These are phyloP conservation scores for Corythornis vintsioides DNA, from an alignment of 2,113 vertebrate species.

Conservation along the genomic window DNA sequence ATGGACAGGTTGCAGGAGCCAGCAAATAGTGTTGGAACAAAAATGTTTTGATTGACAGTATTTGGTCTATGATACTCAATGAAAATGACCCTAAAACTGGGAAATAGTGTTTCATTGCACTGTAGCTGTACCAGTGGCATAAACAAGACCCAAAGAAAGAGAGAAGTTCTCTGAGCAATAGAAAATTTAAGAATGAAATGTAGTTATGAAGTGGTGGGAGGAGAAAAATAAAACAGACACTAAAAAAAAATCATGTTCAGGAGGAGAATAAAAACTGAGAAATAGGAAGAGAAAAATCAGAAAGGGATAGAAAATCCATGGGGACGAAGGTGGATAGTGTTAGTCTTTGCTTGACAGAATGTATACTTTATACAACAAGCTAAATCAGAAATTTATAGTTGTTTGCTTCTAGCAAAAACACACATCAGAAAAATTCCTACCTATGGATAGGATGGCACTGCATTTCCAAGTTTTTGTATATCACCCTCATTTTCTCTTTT, in stretches of 20 bases:
- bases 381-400: constrained; percentile 53
- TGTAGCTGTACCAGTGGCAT: neutral
- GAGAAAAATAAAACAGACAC: constrained; percentile 58
- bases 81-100: neutral
- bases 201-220: constrained; percentile 58
- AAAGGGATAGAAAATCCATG: constrained; percentile 38
- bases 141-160: constrained; percentile 45
- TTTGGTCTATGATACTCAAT: neutral
- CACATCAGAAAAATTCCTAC: constrained; percentile 20
- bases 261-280: constrained; percentile 55
- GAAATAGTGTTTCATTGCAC: neutral
- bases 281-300: constrained; percentile 48
- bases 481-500: constrained; percentile 34
- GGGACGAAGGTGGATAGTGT: constrained; percentile 56
- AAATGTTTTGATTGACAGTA: neutral
- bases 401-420: constrained; percentile 66
- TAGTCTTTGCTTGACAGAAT: constrained; percentile 64
- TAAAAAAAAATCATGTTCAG: constrained; percentile 36
- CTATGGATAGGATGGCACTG: neutral
- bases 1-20: neutral
- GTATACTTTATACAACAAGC: constrained; percentile 57
- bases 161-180: neutral
- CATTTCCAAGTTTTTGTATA: constrained; percentile 13
- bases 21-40: neutral
- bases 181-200: constrained; percentile 63